Conservation (phyloP, 2,797 vertebrate genomes). For the Carduelis carduelis region DNA sequence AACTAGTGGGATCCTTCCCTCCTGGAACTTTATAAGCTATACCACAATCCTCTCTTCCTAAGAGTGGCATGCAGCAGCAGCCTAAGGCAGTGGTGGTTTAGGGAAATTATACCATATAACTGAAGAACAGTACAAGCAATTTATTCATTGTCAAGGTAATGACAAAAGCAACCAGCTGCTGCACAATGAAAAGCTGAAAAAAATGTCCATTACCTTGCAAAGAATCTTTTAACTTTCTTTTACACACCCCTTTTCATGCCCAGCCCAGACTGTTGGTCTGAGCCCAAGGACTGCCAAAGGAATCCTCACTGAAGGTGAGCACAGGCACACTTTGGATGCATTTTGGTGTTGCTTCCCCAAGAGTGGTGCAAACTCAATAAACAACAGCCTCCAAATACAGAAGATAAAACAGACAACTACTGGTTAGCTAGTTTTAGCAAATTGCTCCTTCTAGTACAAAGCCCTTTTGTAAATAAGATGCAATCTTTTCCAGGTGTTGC, state of each 20-base stretch:
- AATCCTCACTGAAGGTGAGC: neutral
- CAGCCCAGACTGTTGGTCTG: neutral
- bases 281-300: neutral
- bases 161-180: neutral
- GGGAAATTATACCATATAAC: neutral
- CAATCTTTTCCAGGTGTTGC: neutral
- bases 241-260: neutral
- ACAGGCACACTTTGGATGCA: neutral
- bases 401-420: neutral
- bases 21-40: neutral
- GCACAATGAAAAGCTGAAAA: neutral
- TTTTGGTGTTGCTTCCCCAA: fast-evolving
- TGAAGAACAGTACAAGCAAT: neutral
- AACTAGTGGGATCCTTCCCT: neutral
- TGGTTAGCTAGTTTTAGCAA: neutral
- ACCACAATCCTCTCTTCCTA: neutral
- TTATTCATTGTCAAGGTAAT: neutral
- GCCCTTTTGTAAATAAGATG: neutral
- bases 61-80: neutral
- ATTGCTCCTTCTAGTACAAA: neutral
- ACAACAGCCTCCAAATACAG: neutral
- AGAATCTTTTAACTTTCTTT: neutral
- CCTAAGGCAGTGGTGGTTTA: neutral
- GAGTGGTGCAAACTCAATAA: neutral
- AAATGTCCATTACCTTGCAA: neutral